A percentile compares a stretch with the other conserved stretches of the same genome.
Conservation (phyloP, 2,797 vertebrate genomes). For the Pipistrellus pipistrellus region DNA sequence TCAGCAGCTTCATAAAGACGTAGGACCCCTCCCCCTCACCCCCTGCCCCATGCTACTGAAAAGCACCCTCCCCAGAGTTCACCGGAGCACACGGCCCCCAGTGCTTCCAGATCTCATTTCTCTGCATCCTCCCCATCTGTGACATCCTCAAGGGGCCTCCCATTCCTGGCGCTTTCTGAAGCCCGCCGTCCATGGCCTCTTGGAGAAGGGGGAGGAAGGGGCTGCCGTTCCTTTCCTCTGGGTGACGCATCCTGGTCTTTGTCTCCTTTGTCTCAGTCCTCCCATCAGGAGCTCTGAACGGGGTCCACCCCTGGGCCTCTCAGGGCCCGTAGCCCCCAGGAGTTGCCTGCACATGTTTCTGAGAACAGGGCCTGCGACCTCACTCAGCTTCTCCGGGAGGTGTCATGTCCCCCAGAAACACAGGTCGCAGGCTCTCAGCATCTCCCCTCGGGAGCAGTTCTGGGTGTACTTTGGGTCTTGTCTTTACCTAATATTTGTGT, state of each 20-base stretch:
- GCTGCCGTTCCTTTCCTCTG: not conserved
- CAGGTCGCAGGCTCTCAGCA: not conserved
- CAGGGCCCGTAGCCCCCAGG: not conserved
- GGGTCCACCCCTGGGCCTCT: not conserved
- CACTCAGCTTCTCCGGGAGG: not conserved
- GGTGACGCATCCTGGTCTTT: not conserved
- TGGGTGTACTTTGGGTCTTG: not conserved
- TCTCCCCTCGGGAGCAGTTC: not conserved
- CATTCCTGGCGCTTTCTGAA: not conserved
- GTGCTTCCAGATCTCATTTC: not conserved
- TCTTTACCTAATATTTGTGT: not conserved
- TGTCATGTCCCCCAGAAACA: not conserved
- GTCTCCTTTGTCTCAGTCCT: not conserved
- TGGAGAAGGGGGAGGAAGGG: not conserved
- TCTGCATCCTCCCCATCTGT: not conserved
- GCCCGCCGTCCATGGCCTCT: not conserved
- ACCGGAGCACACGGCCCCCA: not conserved
- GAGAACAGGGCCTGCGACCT: not conserved
- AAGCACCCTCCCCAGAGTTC: not conserved
- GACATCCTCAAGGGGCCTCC: not conserved
- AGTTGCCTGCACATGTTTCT: not conserved
- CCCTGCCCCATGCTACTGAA: not conserved
- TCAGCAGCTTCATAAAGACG: not conserved
- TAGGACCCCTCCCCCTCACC: accelerated
- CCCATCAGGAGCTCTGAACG: not conserved